Base-by-base conservation (phyloP, 2,113 vertebrate genomes). In the Sclerurus mexicanus region DNA sequence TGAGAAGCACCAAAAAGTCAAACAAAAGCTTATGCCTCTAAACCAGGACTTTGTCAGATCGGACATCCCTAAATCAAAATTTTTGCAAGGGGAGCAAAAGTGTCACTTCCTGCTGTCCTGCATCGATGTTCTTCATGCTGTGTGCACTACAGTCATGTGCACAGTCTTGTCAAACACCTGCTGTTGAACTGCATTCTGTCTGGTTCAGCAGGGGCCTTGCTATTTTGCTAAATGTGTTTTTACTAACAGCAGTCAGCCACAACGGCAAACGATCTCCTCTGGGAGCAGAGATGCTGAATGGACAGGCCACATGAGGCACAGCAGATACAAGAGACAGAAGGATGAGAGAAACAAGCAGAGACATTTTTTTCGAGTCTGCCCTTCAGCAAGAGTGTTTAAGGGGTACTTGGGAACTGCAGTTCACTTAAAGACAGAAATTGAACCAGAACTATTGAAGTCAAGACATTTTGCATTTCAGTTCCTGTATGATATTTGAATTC, bases 31-130 rank as follows among this genome's bases (percentile, higher is more conserved):
- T 68, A 50, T 0, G 2, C 6, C 2, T 64, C 33, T 63, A 47
- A 63, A 72, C 56, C 31, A 85, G 25, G 39, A 37, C 27, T 87
- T 91, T 55, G 12, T 14, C 23, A 59, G 35, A 79, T 4, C 13
- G 75, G 39, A 72, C 9, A 37, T 31, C 56, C 13, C 37, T 21
- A 85, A 64, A 87, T 21, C 2, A 58, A 89, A 63, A 55, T 7
- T n/a, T 81, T 81, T 50, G 25, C 47, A 28, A 37, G 21, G 30
- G 18, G 13, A 84, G 33, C 6, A 83, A 83, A 42, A 3, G 2
- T 0, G 0, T 33, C 16, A 53, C 15, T 28, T 81, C 9, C 24
- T 5, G 0, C 4, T 35, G 39, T 14, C 35, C 39, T 72, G 13
- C 31, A 21, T 5, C 7, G 14, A 20, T 15, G 30, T 25, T 66